phyloP scores from a whole-genome alignment of 2,113 vertebrate species.

The Rhodinocichla rosea region DNA sequence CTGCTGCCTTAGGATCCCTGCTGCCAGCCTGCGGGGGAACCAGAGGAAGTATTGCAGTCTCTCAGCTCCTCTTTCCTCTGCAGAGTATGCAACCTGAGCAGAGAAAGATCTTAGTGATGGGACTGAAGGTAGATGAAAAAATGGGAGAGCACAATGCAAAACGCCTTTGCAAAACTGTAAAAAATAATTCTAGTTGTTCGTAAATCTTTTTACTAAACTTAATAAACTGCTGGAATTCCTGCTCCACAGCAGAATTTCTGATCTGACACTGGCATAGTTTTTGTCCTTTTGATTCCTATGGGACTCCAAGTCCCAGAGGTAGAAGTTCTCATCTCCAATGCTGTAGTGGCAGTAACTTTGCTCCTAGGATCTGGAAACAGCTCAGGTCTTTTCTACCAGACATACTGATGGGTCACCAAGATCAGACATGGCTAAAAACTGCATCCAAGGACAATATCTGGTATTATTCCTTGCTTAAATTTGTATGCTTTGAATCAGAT shows the following conservation, averaged over 20 bases:
- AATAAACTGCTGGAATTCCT: not conserved
- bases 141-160: not conserved
- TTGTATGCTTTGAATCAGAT: not conserved
- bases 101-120: not conserved
- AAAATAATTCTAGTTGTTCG: not conserved
- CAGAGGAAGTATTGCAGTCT: not conserved
- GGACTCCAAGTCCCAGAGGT: not conserved
- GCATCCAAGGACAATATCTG: not conserved
- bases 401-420: not conserved
- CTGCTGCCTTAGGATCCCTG: not conserved
- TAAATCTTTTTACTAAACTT: not conserved
- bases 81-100: not conserved
- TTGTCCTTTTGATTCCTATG: not conserved
- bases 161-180: not conserved
- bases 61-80: constrained; percentile 11
- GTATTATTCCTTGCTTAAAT: not conserved
- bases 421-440: not conserved
- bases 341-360: not conserved
- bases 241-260: not conserved
- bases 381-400: not conserved
- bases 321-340: not conserved
- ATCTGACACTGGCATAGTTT: not conserved
- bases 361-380: not conserved
- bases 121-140: not conserved
- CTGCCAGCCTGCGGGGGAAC: not conserved